Evolutionary conservation across 2,888 invertebrate genomes (phyloP).

Genomic region (Muschampia plurimacula): DNA sequence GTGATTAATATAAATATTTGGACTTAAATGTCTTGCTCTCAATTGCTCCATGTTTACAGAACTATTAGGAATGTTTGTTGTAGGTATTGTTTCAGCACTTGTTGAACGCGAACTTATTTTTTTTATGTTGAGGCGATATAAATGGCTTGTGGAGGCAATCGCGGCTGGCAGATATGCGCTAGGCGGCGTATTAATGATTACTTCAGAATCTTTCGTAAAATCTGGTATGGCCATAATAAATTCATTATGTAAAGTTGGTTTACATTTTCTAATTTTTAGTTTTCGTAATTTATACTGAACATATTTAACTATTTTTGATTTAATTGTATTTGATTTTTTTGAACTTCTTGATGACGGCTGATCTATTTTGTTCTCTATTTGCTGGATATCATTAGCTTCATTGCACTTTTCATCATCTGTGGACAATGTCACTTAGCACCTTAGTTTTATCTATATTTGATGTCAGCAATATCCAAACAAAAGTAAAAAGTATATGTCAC

Average conservation of each 20-base stretch:
- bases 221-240: slow-evolving; percentile 63
- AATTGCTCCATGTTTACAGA: neutral
- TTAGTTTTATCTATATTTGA: neutral
- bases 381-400: neutral
- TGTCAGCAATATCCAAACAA: too few relatives aligned
- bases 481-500: too few relatives aligned
- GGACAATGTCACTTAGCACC: neutral
- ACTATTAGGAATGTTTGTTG: neutral
- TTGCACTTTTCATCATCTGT: neutral
- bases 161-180: neutral
- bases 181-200: slow-evolving; percentile 36
- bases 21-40: neutral
- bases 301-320: slow-evolving; percentile 23
- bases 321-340: slow-evolving; percentile 9
- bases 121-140: slow-evolving; percentile 63
- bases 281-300: slow-evolving; percentile 52
- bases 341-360: slow-evolving; percentile 13
- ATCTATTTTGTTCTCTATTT: neutral
- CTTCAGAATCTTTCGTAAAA: slow-evolving; percentile 56
- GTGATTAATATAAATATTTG: slow-evolving; percentile 5
- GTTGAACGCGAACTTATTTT: slow-evolving; percentile 54
- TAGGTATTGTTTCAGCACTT: neutral
- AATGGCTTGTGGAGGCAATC: slow-evolving; percentile 33
- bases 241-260: slow-evolving; percentile 45
- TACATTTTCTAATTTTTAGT: slow-evolving; percentile 54